Conservation (phyloP, 1,140 invertebrate species). For the Himalopsyche phryganea region DNA sequence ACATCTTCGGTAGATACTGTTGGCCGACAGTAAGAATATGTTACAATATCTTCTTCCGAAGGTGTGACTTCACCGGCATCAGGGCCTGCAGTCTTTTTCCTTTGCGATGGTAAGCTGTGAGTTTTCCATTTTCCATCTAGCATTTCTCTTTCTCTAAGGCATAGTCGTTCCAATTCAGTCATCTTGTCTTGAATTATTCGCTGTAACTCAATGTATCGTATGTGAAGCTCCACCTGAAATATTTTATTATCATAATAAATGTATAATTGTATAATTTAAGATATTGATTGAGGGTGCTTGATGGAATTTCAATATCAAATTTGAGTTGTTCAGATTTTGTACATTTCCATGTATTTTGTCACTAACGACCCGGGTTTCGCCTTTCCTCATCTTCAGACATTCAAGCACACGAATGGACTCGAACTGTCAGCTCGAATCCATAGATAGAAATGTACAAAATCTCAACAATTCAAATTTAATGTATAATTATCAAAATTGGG, state of each 20-base stretch:
- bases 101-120: constrained; percentile 77
- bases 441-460: too few relatives aligned
- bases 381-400: too few relatives aligned
- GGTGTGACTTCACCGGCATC: constrained; percentile 43
- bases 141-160: constrained; percentile 77
- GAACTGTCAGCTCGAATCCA: too few relatives aligned
- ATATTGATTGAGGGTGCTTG: too few relatives aligned
- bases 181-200: constrained; percentile 81
- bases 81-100: constrained; percentile 61
- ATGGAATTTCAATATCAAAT: too few relatives aligned
- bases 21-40: constrained; percentile 57
- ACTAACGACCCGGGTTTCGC: too few relatives aligned
- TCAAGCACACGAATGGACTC: too few relatives aligned
- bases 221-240: constrained; percentile 75
- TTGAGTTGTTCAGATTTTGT: too few relatives aligned
- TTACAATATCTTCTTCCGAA: constrained; percentile 40
- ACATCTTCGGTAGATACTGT: constrained; percentile 71
- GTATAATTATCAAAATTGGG: too few relatives aligned
- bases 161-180: constrained; percentile 78
- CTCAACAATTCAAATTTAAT: too few relatives aligned
- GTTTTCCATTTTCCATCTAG: constrained; percentile 84
- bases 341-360: too few relatives aligned
- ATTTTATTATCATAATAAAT: constrained; percentile 2
- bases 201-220: constrained; percentile 86
- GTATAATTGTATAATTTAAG: too few relatives aligned